A percentile compares a stretch with the other conserved stretches of the same genome.
These are phyloP conservation scores for Drosophila koepferae DNA, from an alignment of 2,888 invertebrate genomes.

Conservation along the genomic window DNA sequence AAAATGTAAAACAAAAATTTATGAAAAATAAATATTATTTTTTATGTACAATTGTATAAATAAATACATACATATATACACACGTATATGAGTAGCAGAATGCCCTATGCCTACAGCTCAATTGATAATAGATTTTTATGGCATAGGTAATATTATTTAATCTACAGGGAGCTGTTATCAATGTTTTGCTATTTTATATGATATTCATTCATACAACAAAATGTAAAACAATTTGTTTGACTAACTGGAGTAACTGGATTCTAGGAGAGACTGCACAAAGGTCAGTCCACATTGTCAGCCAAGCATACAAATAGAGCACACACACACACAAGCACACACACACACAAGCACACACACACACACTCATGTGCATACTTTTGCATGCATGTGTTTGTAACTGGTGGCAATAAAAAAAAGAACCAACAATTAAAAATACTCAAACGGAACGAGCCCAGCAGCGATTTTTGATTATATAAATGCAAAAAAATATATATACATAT, in stretches of 20 bases:
- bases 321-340: neutral
- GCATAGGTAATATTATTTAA: slow-evolving; percentile 2
- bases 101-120: neutral
- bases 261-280: slow-evolving; percentile 1
- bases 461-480: slow-evolving; percentile 75
- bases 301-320: slow-evolving; percentile 1
- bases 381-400: slow-evolving; percentile 27
- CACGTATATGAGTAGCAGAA: neutral
- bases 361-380: neutral
- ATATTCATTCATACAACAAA: slow-evolving; percentile 34
- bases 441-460: slow-evolving; percentile 61
- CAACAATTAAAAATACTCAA: slow-evolving; percentile 61
- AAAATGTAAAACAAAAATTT: too few species aligned
- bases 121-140: slow-evolving; percentile 7
- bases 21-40: too few species aligned
- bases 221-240: neutral
- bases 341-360: neutral
- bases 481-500: slow-evolving; percentile 16
- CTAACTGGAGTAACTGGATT: neutral
- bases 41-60: too few species aligned
- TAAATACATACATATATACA: neutral
- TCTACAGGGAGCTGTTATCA: slow-evolving; percentile 12
- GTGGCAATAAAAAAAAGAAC: slow-evolving; percentile 19
- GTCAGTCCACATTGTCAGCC: slow-evolving; percentile 13
- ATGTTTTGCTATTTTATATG: neutral